phyloP scores from a whole-genome alignment of 2,888 invertebrate genomes.

The Drosophila imparisetae region DNA sequence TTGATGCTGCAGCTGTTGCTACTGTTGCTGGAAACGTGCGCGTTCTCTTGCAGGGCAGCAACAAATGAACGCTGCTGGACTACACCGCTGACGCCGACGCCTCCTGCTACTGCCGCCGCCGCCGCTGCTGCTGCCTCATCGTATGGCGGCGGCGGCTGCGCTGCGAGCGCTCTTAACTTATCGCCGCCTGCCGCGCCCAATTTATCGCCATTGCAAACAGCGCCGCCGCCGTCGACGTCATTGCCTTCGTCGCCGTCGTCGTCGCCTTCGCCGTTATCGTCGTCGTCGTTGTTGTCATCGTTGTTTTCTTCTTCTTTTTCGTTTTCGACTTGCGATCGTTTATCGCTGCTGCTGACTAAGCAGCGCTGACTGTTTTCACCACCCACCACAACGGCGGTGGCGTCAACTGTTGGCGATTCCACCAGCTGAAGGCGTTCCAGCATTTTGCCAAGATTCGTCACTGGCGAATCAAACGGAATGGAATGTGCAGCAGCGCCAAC shows the following conservation, averaged over 20 bases:
- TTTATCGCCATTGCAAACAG: slow-evolving; percentile 62
- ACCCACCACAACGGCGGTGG: slow-evolving; percentile 10
- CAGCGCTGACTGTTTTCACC: slow-evolving; percentile 45
- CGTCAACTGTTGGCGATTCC: slow-evolving; percentile 38
- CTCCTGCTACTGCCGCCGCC: slow-evolving; percentile 26
- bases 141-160: slow-evolving; percentile 32
- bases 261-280: slow-evolving; percentile 17
- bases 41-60: slow-evolving; percentile 63
- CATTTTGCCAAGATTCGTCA: slow-evolving; percentile 79
- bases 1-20: slow-evolving; percentile 21
- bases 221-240: slow-evolving; percentile 22
- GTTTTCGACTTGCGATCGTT: slow-evolving; percentile 30
- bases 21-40: slow-evolving; percentile 73
- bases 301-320: slow-evolving; percentile 29
- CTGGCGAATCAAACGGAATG: slow-evolving; percentile 75
- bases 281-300: slow-evolving; percentile 30
- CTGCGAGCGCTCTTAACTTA: slow-evolving; percentile 53
- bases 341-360: slow-evolving; percentile 53
- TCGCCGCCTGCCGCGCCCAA: slow-evolving; percentile 67
- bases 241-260: slow-evolving; percentile 24
- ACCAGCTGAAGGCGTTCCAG: slow-evolving; percentile 77
- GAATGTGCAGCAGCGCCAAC: slow-evolving; percentile 14
- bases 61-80: slow-evolving; percentile 62
- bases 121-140: slow-evolving; percentile 39
- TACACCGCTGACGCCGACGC: slow-evolving; percentile 73